phyloP scores from a whole-genome alignment of 2,888 invertebrate species.

The Atherix ibis region DNA sequence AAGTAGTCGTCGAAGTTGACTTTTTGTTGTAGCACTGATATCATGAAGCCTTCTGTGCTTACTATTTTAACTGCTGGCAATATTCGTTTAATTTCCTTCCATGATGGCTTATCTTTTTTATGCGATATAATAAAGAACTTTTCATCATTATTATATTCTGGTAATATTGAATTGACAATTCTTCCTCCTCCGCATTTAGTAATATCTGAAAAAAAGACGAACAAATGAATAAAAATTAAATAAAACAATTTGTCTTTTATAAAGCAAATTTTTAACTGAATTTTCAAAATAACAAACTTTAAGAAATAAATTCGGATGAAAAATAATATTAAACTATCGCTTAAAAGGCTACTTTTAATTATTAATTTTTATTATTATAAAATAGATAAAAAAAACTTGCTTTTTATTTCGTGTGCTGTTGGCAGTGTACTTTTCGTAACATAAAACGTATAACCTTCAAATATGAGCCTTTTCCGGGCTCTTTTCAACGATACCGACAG shows the following conservation, averaged over 20 bases:
- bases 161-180: slow-evolving; percentile 10
- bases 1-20: slow-evolving; percentile 11
- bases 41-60: slow-evolving; percentile 18
- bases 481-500: slow-evolving; percentile 14
- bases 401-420: slow-evolving; percentile 15
- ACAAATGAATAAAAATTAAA: background rate
- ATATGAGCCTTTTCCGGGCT: slow-evolving; percentile 14
- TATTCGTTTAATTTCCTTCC: slow-evolving; percentile 16
- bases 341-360: too few species aligned
- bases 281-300: too few species aligned
- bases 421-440: slow-evolving; percentile 18
- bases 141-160: slow-evolving; percentile 2
- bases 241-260: too few species aligned
- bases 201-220: slow-evolving; percentile 14
- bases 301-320: too few species aligned
- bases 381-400: too few species aligned
- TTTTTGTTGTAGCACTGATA: slow-evolving; percentile 18
- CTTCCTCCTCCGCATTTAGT: slow-evolving; percentile 17
- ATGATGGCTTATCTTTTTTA: slow-evolving; percentile 15
- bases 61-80: slow-evolving; percentile 16
- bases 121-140: slow-evolving; percentile 16
- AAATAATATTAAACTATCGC: too few species aligned
- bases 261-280: too few species aligned
- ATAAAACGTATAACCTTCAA: slow-evolving; percentile 15
- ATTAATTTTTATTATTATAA: too few species aligned